Percentiles rank a stretch among this genome's conserved stretches.
phyloP scores from a whole-genome alignment of 2,113 vertebrate genomes.

The Coptodon bakossiorum region DNA sequence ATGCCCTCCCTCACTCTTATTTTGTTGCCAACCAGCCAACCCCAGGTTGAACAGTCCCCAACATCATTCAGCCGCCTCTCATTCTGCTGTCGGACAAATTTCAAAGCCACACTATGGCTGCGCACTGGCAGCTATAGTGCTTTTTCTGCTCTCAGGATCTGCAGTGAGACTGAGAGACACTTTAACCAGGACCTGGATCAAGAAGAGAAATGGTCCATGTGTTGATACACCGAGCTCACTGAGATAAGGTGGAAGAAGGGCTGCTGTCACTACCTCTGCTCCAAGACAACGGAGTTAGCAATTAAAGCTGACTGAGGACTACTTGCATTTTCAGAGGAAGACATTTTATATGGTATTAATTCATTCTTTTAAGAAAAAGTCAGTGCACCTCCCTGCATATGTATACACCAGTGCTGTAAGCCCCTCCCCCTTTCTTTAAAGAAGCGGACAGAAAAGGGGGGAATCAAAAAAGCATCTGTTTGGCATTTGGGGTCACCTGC shows the following conservation, averaged over 20 bases:
- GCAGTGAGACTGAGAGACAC: background rate
- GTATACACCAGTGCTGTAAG: background rate
- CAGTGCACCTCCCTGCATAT: background rate
- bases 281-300: background rate
- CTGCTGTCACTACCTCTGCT: background rate
- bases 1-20: background rate
- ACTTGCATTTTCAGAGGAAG: background rate
- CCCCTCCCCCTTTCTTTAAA: background rate
- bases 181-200: background rate
- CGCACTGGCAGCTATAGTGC: background rate
- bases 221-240: background rate
- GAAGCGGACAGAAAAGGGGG: background rate
- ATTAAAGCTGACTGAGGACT: background rate
- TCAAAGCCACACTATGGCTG: background rate
- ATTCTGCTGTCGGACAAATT: background rate
- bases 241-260: background rate
- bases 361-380: background rate
- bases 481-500: background rate
- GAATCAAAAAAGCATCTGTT: no score
- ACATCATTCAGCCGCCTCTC: background rate
- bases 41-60: background rate
- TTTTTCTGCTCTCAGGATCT: background rate
- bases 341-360: background rate
- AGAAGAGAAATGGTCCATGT: background rate
- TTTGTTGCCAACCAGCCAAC: background rate